phyloP scores from a whole-genome alignment of 2,113 vertebrate genomes.

The Gracilinanus agilis region DNA sequence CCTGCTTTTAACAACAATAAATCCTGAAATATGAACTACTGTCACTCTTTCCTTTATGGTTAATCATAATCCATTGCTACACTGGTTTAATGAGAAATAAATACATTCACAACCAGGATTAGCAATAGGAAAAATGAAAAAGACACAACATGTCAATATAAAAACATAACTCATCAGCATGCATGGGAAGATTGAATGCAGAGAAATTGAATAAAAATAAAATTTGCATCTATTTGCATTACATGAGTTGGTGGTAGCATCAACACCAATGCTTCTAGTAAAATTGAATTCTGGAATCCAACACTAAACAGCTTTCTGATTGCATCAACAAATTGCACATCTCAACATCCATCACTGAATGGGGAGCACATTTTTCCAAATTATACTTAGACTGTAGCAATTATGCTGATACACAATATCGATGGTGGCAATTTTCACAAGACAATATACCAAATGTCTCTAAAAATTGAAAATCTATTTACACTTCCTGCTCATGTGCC shows the following conservation, averaged over 20 bases:
- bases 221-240: conserved; percentile 42
- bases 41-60: neutral
- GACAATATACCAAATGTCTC: neutral
- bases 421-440: neutral
- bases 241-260: neutral
- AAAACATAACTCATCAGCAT: conserved; percentile 28
- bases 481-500: neutral
- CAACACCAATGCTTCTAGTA: neutral
- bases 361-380: conserved; percentile 15
- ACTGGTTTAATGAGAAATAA: neutral
- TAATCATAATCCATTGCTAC: neutral
- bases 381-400: neutral
- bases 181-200: neutral
- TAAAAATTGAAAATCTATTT: neutral
- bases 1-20: conserved; percentile 3
- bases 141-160: neutral
- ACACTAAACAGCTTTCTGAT: neutral
- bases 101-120: conserved; percentile 30
- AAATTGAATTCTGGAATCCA: conserved; percentile 23
- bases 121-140: neutral
- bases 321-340: conserved; percentile 2
- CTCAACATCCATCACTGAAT: conserved; percentile 11
- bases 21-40: neutral
- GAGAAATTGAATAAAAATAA: conserved; percentile 21
- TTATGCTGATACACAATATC: neutral